These are phyloP conservation scores for Patagioenas fasciata DNA, from an alignment of 2,113 vertebrate genomes.

Conservation along the genomic window DNA sequence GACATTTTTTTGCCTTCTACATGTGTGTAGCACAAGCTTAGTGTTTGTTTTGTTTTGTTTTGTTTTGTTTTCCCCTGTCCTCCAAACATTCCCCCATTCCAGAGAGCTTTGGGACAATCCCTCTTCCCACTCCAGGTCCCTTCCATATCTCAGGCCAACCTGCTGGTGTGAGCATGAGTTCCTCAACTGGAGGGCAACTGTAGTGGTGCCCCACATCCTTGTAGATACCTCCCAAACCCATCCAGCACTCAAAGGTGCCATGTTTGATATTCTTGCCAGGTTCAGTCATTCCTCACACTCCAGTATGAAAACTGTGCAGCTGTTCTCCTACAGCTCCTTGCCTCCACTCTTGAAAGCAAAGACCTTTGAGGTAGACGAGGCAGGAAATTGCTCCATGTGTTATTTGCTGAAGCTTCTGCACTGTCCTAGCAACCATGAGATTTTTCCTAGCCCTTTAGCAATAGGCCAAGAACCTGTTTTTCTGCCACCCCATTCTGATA, in stretches of 20 bases:
- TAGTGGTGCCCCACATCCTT: not conserved
- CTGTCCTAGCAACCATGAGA: not conserved
- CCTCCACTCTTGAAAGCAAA: not conserved
- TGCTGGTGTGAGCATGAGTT: not conserved
- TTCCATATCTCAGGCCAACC: not conserved
- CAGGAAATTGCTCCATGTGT: not conserved
- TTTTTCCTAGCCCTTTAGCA: conserved; percentile 34
- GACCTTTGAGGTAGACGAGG: not conserved
- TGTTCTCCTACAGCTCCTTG: not conserved
- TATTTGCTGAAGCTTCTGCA: not conserved
- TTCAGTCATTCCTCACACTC: not conserved
- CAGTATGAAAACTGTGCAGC: not conserved
- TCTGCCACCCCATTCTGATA: not conserved
- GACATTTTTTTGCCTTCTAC: not conserved
- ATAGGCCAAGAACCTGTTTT: not conserved
- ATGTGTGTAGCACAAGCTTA: not conserved
- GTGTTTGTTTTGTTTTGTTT: too few relatives aligned
- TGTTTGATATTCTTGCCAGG: not conserved
- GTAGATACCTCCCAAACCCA: not conserved
- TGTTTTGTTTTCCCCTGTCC: not conserved
- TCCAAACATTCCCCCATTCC: not conserved
- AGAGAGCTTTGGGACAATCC: not conserved
- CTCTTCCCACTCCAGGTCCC: not conserved
- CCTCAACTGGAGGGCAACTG: not conserved
- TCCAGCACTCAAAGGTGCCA: not conserved